Evolutionary conservation across 2,888 invertebrate species (phyloP), one percentile per base, ranked within the genome.

Genomic region (Drosophila subquinaria): DNA sequence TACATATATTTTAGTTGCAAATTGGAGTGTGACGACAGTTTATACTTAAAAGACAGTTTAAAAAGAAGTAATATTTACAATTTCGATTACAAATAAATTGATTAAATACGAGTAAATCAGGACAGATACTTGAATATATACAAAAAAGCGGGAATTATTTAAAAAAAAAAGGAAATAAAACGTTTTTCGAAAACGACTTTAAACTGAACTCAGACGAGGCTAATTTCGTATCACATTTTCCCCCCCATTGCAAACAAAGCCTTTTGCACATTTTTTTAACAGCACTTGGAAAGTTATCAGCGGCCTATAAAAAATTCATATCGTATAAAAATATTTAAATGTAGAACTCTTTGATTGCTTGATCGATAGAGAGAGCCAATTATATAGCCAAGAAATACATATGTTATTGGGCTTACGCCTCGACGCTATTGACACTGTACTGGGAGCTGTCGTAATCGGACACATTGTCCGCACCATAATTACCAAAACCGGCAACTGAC

Each of bases 401-500:
- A 50, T 33, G 2, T 20, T 20, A 20, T 20, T 15, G 13, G 3
- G 48, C 55, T 86, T 88, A 91, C 63, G 91, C 89, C 64, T 91
- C 91, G 15, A 90, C 89, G 69, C 91, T 92, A 76, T 91, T 91
- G n/a, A 90, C 92, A 78, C 92, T 92, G 64, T 91, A 91, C 52
- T 92, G 92, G 30, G 92, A 92, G 73, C 92, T 92, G 23, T 92
- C 92, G 61, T 91, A 91, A 52, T 92, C 92, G 5, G 92, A 92
- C 0, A 92, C 88, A 70, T 90, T 92, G 68, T 93, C 93, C 9
- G 93, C 92, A 5, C 93, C 93, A 68, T 93, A 93, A 17, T 91
- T 92, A 3, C 84, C 88, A 17, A 87, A 89, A 0, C 85, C 89
- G 6, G 77, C 72, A 3, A 66, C 69, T 9, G 88, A 63, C 1